phyloP scores from a whole-genome alignment of 2,113 vertebrate species.

The Xenotilapia caudafasciata region DNA sequence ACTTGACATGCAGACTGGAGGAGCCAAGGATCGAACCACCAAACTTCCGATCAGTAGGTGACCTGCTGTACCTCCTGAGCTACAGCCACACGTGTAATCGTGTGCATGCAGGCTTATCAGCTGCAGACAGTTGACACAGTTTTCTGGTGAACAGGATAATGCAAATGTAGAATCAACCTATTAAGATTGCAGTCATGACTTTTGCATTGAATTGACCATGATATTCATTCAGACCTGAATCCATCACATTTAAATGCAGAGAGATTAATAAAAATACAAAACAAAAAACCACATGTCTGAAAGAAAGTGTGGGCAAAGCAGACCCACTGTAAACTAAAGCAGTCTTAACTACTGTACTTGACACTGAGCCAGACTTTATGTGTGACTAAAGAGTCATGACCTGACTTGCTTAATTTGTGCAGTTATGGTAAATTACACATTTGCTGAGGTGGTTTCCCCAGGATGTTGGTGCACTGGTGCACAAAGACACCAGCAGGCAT shows the following conservation, averaged over 20 bases:
- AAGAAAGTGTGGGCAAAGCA: background rate
- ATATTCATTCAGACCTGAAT: background rate
- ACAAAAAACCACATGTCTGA: accelerated
- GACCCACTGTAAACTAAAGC: background rate
- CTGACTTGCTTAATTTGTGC: background rate
- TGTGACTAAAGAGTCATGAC: background rate
- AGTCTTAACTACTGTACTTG: background rate
- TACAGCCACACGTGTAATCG: background rate
- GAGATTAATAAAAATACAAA: background rate
- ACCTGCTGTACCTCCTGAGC: background rate
- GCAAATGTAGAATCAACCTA: background rate
- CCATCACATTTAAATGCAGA: background rate
- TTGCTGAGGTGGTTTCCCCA: conserved; percentile 55
- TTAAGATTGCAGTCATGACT: background rate
- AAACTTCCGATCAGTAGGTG: background rate
- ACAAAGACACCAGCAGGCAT: background rate
- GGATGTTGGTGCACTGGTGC: conserved; percentile 38
- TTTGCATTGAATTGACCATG: background rate
- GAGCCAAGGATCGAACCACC: background rate
- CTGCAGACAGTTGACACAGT: background rate
- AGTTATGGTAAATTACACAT: conserved; percentile 5
- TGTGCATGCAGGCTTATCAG: background rate
- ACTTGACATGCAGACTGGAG: background rate
- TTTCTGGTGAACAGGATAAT: background rate
- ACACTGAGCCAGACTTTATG: background rate